Conservation (phyloP, 2,797 vertebrate species). For the Numenius phaeopus region DNA sequence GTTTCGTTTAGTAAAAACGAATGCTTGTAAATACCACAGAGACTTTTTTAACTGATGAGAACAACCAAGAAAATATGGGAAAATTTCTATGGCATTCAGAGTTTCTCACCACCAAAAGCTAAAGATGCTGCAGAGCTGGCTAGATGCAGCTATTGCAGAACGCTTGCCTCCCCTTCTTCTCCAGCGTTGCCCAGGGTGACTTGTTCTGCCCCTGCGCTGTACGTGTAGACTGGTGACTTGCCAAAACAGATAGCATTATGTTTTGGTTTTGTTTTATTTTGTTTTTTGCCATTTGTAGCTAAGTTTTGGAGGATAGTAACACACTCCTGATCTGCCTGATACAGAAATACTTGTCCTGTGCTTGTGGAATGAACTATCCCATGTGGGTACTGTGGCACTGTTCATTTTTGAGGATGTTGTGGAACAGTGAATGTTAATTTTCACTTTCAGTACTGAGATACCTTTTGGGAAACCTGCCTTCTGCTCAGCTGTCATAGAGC, state of each 20-base stretch:
- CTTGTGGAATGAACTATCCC: not conserved
- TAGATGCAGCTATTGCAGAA: not conserved
- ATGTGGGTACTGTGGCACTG: not conserved
- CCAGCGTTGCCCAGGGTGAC: not conserved
- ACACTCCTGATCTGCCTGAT: not conserved
- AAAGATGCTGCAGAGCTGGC: not conserved
- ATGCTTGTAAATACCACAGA: not conserved
- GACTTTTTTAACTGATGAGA: not conserved
- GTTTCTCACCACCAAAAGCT: not conserved
- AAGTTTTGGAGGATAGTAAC: not conserved
- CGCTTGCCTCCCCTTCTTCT: not conserved
- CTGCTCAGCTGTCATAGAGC: not conserved
- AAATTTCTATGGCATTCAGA: not conserved
- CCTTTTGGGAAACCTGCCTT: not conserved
- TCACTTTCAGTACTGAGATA: not conserved
- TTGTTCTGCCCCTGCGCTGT: not conserved
- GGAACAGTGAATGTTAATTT: not conserved
- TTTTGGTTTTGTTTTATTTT: not conserved
- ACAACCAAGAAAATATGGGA: not conserved
- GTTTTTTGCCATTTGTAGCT: not conserved
- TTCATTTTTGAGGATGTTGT: not conserved
- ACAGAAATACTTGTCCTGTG: not conserved
- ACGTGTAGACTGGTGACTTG: not conserved
- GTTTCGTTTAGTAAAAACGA: not conserved
- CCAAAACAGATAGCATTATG: not conserved